Base-by-base conservation (phyloP, 2,888 invertebrate genomes). In the Lepidonotus clava region DNA sequence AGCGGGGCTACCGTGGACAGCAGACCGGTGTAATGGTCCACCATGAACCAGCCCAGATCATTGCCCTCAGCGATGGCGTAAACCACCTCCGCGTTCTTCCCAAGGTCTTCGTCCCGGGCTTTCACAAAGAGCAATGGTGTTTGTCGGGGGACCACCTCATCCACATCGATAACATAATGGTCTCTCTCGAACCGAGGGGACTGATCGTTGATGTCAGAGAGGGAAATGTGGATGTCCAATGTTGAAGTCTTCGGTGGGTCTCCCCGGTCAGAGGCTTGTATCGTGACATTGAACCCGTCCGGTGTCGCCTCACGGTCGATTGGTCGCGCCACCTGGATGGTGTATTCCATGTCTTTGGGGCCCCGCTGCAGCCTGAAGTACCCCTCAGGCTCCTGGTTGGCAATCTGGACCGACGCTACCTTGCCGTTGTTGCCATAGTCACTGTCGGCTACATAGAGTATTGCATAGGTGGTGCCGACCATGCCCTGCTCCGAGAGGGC, bases 1-100 rank as follows among this genome's bases (percentile, higher is more conserved):
- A 98, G 95, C 53, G 95, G 94, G 46, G 96, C 96, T 21, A 97
- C 96, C 0, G 98, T 98, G 93, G 97, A 97, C 0, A 98, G 94
- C 95, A 98, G 97, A 0, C 98, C 98, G 0, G 98, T 97, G 90
- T 97, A 96, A 0, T 97, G 96, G 94, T 98, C 97, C 14, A 98
- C 96, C 89, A 96, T 95, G 94, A 98, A 98, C 92, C 97, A 97
- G 0, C 96, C 97, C 6, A 97, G 97, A 93, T 97, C 97, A 94
- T 98, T 98, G 4, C 98, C 98, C 1, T 89, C 88, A 8, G 87
- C 86, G 18, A 99, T 97, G 94, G 97, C 97, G 88, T 98, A 96
- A 91, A 96, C 96, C 0, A 98, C 97, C 92, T 97, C 96, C 6
- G 97, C 97, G 93, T 97, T 97, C 92, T 95, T 96, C 0, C 97